phyloP scores from a whole-genome alignment of 2,888 invertebrate genomes.

The Synergus japonicus region DNA sequence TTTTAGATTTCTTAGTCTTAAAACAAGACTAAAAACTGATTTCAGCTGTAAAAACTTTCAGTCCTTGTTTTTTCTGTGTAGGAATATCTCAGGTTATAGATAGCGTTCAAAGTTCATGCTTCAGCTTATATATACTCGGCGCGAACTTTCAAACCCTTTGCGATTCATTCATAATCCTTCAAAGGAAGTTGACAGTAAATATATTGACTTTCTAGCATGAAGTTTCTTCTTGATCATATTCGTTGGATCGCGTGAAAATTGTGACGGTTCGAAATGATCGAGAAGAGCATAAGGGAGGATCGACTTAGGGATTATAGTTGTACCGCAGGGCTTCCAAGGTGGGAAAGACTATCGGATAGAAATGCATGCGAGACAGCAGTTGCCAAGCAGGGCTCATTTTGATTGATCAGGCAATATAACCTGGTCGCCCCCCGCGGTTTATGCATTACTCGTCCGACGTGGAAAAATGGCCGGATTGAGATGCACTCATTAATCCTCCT shows the following conservation, averaged over 20 bases:
- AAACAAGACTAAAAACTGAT: too few species aligned
- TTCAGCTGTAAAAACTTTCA: too few species aligned
- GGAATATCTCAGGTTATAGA: not conserved
- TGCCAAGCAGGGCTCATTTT: constrained; percentile 70
- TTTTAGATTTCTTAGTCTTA: too few species aligned
- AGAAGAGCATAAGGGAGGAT: not conserved
- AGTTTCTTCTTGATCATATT: not conserved
- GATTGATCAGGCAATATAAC: constrained; percentile 77
- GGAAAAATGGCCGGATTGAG: constrained; percentile 76
- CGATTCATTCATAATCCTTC: not conserved
- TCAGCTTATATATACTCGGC: not conserved
- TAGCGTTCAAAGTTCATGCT: not conserved
- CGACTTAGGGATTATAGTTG: constrained; percentile 17
- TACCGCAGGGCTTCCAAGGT: not conserved
- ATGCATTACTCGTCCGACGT: constrained; percentile 75
- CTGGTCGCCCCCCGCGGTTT: constrained; percentile 74
- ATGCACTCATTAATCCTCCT: constrained; percentile 76
- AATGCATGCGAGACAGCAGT: constrained; percentile 53
- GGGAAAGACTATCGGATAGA: constrained; percentile 32
- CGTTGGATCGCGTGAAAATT: not conserved
- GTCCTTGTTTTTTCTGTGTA: too few species aligned
- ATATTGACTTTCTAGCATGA: not conserved
- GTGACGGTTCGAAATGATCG: not conserved
- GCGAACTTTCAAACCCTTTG: constrained; percentile 8
- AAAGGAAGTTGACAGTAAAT: not conserved